Base-by-base conservation (phyloP, 2,797 vertebrate genomes). In the Salarias fasciatus region DNA sequence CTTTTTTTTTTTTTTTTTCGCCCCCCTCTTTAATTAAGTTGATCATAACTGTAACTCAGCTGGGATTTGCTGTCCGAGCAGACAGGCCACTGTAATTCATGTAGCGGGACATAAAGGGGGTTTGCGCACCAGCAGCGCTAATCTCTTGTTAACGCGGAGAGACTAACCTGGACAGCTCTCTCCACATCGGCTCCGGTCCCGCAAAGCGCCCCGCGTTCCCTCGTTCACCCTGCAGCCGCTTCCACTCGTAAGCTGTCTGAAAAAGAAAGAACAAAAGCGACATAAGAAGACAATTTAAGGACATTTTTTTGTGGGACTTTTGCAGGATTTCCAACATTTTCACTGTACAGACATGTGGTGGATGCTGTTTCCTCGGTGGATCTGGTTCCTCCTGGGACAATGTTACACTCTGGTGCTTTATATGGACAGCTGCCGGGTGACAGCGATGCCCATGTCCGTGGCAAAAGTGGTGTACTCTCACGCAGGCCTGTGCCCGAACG, bases 401-500 rank as follows among this genome's bases (percentile, higher is more conserved):
- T 81, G 71, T 63, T 91, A 82, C 41, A 57, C 94, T 31, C 49
- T 93, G 2, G 80, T 95, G 46, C 82, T 95, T 12, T 61, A 75
- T 10, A 57, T 66, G 79, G 82, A 78, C 77, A 84, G 88, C 36
- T 83, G 84, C 7, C 79, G 91, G 0, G 90, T 90, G 51, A 70
- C 56, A 71, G 93, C 93, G 1, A 90, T 93, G 87, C 91, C 95
- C 0, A 80, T 91, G 84, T 93, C 94, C 0, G 85, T 86, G 69
- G 77, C 88, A 0, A 93, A 93, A 35, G 82, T 97, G 82, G 95
- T 96, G 3, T 99, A 98, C 55, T 98, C 97, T 24, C 97, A 99
- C 2, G 96, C 97, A 0, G 97, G 97, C 79, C 92, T 99, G 82
- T 99, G 97, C 77, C 97, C 97, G 46, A 99, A 99, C 71, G 97